Evolutionary conservation across 2,113 vertebrate species (phyloP).

Genomic region (Dasyurus viverrinus): DNA sequence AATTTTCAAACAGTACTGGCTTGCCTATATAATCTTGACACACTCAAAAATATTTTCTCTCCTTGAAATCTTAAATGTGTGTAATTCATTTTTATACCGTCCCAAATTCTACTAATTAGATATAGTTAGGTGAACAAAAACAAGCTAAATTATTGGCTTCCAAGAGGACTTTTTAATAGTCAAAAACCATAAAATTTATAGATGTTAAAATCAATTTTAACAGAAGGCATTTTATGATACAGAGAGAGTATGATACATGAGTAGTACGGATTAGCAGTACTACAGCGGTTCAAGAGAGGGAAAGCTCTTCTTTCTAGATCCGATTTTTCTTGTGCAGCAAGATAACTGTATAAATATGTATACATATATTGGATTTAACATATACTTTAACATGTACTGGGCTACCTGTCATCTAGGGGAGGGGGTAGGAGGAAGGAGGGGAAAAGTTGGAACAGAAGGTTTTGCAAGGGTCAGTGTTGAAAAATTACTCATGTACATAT

Average conservation of each 20-base stretch:
- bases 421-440: no score
- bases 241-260: background rate
- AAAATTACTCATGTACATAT: no score
- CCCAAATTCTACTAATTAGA: background rate
- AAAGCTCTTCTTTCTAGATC: background rate
- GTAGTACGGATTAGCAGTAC: background rate
- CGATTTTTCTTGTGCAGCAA: no score
- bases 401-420: no score
- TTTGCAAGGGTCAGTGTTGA: no score
- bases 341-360: no score
- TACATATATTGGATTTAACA: no score
- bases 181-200: background rate
- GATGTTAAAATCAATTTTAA: background rate
- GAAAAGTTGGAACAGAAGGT: no score
- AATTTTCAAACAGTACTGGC: background rate
- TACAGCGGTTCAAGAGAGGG: background rate
- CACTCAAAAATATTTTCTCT: background rate
- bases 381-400: no score
- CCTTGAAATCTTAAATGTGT: background rate
- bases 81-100: background rate
- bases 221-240: background rate
- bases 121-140: background rate
- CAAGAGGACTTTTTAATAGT: background rate
- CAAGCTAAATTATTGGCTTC: background rate
- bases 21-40: background rate